Evolutionary conservation across 2,797 vertebrate species (phyloP), one percentile per base, ranked within the genome.

Genomic region (Hydrophis major): DNA sequence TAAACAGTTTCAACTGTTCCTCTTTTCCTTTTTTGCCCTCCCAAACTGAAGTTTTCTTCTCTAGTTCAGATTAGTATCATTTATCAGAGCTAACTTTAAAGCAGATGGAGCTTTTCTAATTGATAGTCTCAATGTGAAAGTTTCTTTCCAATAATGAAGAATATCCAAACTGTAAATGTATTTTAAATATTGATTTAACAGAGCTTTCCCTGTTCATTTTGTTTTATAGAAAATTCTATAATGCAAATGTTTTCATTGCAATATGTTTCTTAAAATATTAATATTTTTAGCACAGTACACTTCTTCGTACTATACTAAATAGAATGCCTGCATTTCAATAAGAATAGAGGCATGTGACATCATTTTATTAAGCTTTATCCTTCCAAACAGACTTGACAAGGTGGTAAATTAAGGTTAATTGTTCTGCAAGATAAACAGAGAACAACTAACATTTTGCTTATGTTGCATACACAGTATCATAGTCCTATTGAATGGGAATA

Each of bases 31-130:
- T 91, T 63, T 18, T 47, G 8, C 12, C 37, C 6, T 57, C 83
- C 92, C 87, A 89, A 89, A 93, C 50, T 86, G 69, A 89, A 89
- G 69, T 89, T 96, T 94, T 96, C 94, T 97, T 97, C 96, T 96
- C 96, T 97, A 96, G 89, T 96, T 96, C 90, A 86, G 91, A 95
- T 96, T 96, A 96, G 93, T 96, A 94, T 93, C 0, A 63, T 98
- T 97, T 97, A 96, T 97, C 96, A 97, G 95, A 97, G 96, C 96
- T 97, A 97, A 97, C 97, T 97, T 95, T 94, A 95, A 95, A 96
- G 95, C 96, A 96, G 96, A 97, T 97, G 95, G 95, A 96, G 95
- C 92, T 96, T 96, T 97, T 97, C 95, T 96, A 96, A 95, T 96
- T 92, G 95, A 92, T 97, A 91, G 95, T 94, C 92, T 97, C 94